Evolutionary conservation across 1,140 invertebrate genomes (phyloP), one percentile per base, ranked within the genome.

Genomic region (Scaptomyza graminum): DNA sequence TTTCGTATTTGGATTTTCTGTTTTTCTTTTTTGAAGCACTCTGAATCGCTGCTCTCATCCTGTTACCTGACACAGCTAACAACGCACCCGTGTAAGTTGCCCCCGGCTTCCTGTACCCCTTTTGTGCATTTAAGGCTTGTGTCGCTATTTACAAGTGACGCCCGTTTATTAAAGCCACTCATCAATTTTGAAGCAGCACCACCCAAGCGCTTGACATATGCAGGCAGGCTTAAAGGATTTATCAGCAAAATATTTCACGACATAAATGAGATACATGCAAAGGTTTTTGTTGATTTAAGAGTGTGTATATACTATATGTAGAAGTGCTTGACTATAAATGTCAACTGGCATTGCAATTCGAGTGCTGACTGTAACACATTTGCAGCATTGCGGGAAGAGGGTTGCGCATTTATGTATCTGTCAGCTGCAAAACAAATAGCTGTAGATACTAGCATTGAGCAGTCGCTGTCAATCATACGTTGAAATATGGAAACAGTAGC

Each of bases 161-260:
- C 80, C 80, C 76, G 74, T 76, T 79, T 78, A 84, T 84, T 84
- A 84, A 84, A 84, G 80, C 80, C 64, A 84, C 80, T 84, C 80
- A 84, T 84, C 80, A 84, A 84, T 84, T 75, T 72, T 79, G 79
- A 76, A 76, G 80, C 47, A 55, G n/a, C 63, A 49, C 11, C 63
- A 49, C 11, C 52, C 61, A 52, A 46, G 68, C 67, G 72, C 67
- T 84, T 83, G 75, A 84, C 67, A 84, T 66, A 70, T 79, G 83
- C 76, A 79, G 74, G 47, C 74, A 84, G 80, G 80, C 81, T 84
- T 84, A 84, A 79, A 75, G 80, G 80, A 84, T 84, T 84, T 84
- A 84, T 66, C 63, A 62, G 63, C 68, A 34, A 54, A 65, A 70
- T 75, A 60, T 76, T 71, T 34, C 2, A 49, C 31, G 34, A 51